A percentile compares a stretch with the other conserved stretches of the same genome.
These are phyloP conservation scores for Paraescarpia echinospica DNA, from an alignment of 1,140 invertebrate species.

Conservation along the genomic window DNA sequence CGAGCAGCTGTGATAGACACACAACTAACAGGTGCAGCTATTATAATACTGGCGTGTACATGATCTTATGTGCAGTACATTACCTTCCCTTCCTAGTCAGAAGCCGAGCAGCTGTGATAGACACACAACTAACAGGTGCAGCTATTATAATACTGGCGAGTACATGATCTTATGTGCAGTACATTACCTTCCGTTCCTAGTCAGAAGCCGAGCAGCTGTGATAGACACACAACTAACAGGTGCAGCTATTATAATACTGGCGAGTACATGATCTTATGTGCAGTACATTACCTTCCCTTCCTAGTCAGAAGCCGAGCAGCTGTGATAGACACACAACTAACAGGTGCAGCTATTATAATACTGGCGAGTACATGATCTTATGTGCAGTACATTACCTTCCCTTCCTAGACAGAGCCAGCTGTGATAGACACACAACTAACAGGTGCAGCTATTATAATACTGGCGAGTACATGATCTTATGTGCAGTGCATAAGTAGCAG, in stretches of 20 bases:
- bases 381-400: no score
- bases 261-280: neutral
- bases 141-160: slow-evolving; percentile 8
- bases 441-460: no score
- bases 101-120: neutral
- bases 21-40: neutral
- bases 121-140: neutral
- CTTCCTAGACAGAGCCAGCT: no score
- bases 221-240: neutral
- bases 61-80: neutral
- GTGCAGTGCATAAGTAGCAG: no score
- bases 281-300: neutral
- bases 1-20: neutral
- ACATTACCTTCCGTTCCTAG: neutral
- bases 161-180: neutral
- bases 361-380: neutral
- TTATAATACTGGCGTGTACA: neutral
- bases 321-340: no score
- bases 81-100: neutral
- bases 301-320: neutral
- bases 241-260: slow-evolving; percentile 15
- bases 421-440: no score
- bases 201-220: neutral
- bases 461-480: neutral
- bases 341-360: no score